Conservation (phyloP, 2,113 vertebrate genomes). For the Carassius gibelio region DNA sequence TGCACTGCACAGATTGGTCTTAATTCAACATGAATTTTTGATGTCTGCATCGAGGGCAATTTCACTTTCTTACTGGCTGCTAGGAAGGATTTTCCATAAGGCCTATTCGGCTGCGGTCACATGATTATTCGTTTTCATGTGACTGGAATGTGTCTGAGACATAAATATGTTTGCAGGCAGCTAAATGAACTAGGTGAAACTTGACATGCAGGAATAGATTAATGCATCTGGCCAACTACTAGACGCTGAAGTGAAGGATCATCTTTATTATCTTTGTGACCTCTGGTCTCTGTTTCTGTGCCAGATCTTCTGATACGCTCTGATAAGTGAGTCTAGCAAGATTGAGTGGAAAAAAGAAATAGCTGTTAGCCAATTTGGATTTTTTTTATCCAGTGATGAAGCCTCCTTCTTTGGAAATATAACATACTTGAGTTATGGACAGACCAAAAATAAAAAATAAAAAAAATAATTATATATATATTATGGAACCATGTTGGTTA, state of each 20-base stretch:
- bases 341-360: neutral
- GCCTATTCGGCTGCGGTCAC: conserved; percentile 26
- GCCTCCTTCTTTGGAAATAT: neutral
- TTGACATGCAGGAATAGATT: conserved; percentile 16
- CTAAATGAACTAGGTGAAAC: conserved; percentile 28
- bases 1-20: neutral
- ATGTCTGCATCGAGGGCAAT: conserved; percentile 21
- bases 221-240: neutral
- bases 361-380: neutral
- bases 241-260: neutral
- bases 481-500: too few relatives aligned
- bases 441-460: neutral
- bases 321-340: conserved; percentile 8
- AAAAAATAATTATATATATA: too few relatives aligned
- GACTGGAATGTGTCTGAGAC: conserved; percentile 21
- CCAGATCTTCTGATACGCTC: neutral
- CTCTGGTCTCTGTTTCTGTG: conserved; percentile 1
- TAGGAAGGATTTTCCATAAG: conserved; percentile 17
- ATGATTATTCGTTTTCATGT: conserved; percentile 34
- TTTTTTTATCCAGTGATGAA: neutral
- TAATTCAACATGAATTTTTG: neutral
- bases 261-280: neutral
- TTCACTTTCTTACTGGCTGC: conserved; percentile 32
- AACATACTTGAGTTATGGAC: neutral
- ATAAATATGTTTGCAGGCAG: conserved; percentile 36